Base-by-base conservation (phyloP, 1,140 invertebrate genomes). In the Euschistus heros region DNA sequence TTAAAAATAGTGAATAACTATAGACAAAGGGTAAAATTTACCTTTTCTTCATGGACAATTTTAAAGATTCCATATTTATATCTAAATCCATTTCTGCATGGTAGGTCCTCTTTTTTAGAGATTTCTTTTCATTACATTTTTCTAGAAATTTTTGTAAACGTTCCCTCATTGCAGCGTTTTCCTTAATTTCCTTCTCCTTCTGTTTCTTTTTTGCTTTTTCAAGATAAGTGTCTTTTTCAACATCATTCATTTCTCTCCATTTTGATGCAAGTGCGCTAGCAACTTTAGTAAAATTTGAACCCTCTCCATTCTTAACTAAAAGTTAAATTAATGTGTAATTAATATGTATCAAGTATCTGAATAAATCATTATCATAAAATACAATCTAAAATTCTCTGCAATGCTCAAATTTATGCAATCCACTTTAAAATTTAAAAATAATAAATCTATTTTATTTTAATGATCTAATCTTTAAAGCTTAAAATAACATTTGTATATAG, bases 141-240 rank as follows among this genome's bases (percentile, higher is more conserved):
- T 42, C 15, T 27, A 44, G 64, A 66, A n/a, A 27, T 64, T 66
- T 27, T 54, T 64, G 27, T 54, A 62, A 8, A 27, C 47, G 59
- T 44, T 60, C 55, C 52, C 18, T 55, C 59, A 59, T 65, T 47
- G 24, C 26, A 47, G 59, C 52, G 33, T 62, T n/a, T 24, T 61
- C 24, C 52, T 55, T 37, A 18, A 30, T 67, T n/a, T 42, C 18
- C 64, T 65, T 66, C 47, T 37, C 17, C 67, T 50, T 61, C 50
- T 67, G 30, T 44, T 59, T 44, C 20, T 8, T 68, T 68, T 66
- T 50, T 15, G 73, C 75, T 15, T 75, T 55, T 65, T 76, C 73
- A 66, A 75, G 71, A 66, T 78, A 80, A 70, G 73, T 73, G 46
- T 74, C 74, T 64, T 75, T 77, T 66, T 79, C 75, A 57, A 78